Conservation (phyloP, 1,140 invertebrate species). For the Diabrotica virgifera region DNA sequence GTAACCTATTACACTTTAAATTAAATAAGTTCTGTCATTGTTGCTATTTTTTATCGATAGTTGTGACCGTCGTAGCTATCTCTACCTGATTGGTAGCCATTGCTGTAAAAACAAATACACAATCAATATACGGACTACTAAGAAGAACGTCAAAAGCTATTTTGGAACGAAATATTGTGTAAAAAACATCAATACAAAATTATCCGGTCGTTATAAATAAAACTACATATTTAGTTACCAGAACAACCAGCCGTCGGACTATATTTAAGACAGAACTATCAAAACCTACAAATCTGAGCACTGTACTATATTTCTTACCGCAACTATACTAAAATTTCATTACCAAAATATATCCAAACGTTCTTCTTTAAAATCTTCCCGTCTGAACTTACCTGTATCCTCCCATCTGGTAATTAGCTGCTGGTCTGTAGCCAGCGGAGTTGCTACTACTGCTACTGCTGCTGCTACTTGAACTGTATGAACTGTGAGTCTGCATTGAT, state of each 20-base stretch:
- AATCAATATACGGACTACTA: neutral
- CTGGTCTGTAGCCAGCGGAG: constrained; percentile 23
- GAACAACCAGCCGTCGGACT: too few relatives aligned
- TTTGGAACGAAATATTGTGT: constrained; percentile 1
- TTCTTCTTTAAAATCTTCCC: neutral
- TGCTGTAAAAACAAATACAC: constrained; percentile 3
- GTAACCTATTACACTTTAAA: too few relatives aligned
- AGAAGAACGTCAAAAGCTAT: constrained; percentile 2
- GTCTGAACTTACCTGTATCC: neutral
- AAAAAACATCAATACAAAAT: neutral
- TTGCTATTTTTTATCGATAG: too few relatives aligned
- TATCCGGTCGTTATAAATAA: neutral
- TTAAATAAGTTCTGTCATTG: too few relatives aligned
- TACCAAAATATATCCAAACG: neutral
- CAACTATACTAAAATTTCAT: neutral
- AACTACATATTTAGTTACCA: too few relatives aligned
- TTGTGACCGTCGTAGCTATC: neutral
- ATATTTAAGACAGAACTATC: too few relatives aligned
- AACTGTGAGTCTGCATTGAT: constrained; percentile 29
- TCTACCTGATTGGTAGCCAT: constrained; percentile 10
- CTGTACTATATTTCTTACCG: neutral
- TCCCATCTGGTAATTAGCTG: constrained; percentile 7
- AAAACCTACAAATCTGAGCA: too few relatives aligned
- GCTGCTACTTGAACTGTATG: constrained; percentile 28
- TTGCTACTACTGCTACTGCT: constrained; percentile 21